Conservation (phyloP, 2,113 vertebrate genomes). For the Alligator mississippiensis region DNA sequence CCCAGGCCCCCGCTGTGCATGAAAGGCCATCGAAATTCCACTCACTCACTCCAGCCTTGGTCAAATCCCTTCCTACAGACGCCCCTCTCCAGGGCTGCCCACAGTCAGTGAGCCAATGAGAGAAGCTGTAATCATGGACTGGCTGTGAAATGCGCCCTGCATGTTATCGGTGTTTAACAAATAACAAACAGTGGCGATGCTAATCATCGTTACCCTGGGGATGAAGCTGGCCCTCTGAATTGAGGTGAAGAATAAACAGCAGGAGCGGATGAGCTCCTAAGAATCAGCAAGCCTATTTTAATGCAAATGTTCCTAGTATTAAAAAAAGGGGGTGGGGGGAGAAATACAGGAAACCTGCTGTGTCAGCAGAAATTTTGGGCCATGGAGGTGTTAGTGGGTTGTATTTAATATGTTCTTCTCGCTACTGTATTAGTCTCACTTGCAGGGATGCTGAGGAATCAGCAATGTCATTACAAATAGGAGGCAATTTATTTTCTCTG, state of each 20-base stretch:
- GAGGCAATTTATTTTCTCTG: neutral
- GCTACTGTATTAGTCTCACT: neutral
- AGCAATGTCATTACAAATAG: neutral
- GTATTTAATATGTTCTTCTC: rapidly evolving
- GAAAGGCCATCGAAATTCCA: neutral
- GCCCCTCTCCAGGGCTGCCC: neutral
- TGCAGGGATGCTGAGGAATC: neutral
- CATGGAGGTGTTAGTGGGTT: neutral
- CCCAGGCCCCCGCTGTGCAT: rapidly evolving
- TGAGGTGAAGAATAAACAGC: neutral
- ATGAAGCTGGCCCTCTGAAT: neutral
- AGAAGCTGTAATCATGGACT: neutral
- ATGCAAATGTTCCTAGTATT: neutral
- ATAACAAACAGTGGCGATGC: neutral
- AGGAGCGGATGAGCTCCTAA: neutral
- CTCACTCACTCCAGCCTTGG: neutral
- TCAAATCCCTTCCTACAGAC: neutral
- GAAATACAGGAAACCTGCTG: neutral
- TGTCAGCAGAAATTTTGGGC: neutral
- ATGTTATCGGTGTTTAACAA: neutral
- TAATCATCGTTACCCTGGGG: neutral
- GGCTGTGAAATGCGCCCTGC: neutral
- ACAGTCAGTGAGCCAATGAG: neutral
- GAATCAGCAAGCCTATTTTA: neutral
- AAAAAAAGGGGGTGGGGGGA: rapidly evolving